phyloP scores from a whole-genome alignment of 2,888 invertebrate genomes.

The Argyresthia albistria region DNA sequence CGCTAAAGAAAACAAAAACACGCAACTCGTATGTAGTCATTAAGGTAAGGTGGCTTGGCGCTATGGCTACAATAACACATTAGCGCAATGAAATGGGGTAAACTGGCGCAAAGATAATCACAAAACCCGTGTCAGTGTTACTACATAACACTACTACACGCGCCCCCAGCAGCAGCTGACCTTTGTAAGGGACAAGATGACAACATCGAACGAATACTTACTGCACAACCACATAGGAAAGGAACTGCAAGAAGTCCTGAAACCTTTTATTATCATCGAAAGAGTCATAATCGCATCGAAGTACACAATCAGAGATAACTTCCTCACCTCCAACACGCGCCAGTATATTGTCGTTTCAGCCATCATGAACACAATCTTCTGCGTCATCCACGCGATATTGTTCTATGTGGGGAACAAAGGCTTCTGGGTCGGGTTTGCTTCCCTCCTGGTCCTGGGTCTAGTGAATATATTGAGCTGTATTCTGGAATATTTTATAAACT shows the following conservation, averaged over 20 bases:
- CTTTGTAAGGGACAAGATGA: no score
- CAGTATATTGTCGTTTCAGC: background rate
- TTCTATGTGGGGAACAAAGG: background rate
- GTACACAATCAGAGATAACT: background rate
- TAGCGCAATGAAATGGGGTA: no score
- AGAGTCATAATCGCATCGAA: background rate
- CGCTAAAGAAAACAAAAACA: no score
- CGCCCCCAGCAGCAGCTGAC: no score
- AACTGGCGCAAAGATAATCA: no score
- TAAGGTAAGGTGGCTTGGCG: no score
- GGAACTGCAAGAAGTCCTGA: background rate
- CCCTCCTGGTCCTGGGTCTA: no score
- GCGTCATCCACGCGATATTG: background rate
- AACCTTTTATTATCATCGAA: background rate
- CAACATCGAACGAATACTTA: background rate
- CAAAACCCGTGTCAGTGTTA: no score
- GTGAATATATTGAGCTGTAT: background rate
- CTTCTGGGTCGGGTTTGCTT: no score
- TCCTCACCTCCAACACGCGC: background rate
- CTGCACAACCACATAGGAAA: background rate
- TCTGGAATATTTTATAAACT: background rate
- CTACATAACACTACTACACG: no score
- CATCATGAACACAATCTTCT: background rate
- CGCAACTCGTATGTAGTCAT: no score
- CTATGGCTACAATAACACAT: no score